phyloP scores from a whole-genome alignment of 2,888 invertebrate genomes.

The Scaptomyza tumidula region DNA sequence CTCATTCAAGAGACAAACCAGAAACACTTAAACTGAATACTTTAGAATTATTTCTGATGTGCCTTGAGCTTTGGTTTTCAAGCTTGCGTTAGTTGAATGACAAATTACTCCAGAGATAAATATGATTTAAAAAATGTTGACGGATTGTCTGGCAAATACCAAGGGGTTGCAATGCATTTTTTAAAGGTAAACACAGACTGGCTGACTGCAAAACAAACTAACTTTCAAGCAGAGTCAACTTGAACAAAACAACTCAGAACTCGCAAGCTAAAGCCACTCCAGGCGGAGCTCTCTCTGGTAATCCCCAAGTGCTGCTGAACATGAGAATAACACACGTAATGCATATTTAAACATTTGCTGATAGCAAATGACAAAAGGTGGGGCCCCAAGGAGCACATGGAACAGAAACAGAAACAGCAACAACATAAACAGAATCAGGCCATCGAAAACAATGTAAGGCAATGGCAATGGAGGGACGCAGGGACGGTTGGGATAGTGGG shows the following conservation, averaged over 20 bases:
- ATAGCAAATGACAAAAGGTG: conserved; percentile 80
- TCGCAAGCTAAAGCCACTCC: conserved; percentile 20
- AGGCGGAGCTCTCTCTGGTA: conserved; percentile 45
- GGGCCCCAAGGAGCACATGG: conserved; percentile 22
- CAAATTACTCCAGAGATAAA: conserved; percentile 14
- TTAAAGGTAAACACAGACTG: conserved; percentile 56
- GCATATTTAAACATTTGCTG: conserved; percentile 81
- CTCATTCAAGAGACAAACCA: background rate
- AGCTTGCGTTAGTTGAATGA: conserved; percentile 7
- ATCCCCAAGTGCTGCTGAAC: conserved; percentile 80
- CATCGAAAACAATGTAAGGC: conserved; percentile 46
- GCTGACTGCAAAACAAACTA: conserved; percentile 13
- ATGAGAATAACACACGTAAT: conserved; percentile 79
- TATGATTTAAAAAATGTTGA: conserved; percentile 24
- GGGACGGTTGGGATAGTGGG: conserved; percentile 6
- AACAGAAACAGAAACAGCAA: conserved; percentile 22
- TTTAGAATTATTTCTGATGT: background rate
- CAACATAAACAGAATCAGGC: conserved; percentile 23
- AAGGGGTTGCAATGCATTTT: conserved; percentile 54
- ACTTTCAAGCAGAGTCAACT: conserved; percentile 18
- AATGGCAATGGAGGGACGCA: background rate
- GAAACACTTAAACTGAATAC: background rate
- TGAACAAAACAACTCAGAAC: conserved; percentile 13
- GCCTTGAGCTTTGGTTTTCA: background rate
- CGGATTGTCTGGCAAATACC: conserved; percentile 46